phyloP scores from a whole-genome alignment of 2,888 invertebrate genomes.

The Napeogenes inachia region DNA sequence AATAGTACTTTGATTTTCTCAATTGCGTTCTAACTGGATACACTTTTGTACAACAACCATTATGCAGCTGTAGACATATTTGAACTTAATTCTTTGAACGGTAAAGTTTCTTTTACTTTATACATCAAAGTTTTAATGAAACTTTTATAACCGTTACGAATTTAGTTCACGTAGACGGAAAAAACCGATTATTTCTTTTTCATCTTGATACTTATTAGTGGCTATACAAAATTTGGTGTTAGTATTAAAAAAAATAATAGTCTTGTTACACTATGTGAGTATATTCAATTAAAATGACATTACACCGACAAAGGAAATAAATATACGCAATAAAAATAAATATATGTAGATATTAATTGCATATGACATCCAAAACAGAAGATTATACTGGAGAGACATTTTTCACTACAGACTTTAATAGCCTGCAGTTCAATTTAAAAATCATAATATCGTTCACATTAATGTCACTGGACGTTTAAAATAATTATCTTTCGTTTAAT shows the following conservation, averaged over 20 bases:
- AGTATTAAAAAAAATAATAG: constrained; percentile 1
- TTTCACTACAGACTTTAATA: constrained; percentile 51
- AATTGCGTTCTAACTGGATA: constrained; percentile 42
- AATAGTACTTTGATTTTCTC: constrained; percentile 39
- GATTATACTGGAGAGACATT: constrained; percentile 43
- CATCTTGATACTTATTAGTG: constrained; percentile 4
- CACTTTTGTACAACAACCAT: constrained; percentile 8
- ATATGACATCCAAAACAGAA: constrained; percentile 33
- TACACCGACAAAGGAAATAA: constrained; percentile 19
- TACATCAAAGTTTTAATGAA: constrained; percentile 23
- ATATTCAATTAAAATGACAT: constrained; percentile 7
- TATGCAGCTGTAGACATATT: constrained; percentile 5
- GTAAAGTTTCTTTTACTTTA: constrained; percentile 22
- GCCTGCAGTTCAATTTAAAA: constrained; percentile 43
- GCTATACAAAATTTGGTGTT: neutral
- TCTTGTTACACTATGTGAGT: neutral
- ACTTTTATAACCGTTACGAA: constrained; percentile 44
- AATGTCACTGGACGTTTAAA: constrained; percentile 13
- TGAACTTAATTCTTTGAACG: constrained; percentile 19
- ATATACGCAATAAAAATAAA: constrained; percentile 18
- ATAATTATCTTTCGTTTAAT: constrained; percentile 14
- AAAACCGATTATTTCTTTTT: constrained; percentile 32
- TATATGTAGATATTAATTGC: constrained; percentile 22
- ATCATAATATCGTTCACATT: constrained; percentile 25
- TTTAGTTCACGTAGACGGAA: constrained; percentile 41